A percentile compares a stretch with the other conserved stretches of the same genome.
Conservation (phyloP, 2,888 invertebrate genomes). For the Nomada fucata region DNA sequence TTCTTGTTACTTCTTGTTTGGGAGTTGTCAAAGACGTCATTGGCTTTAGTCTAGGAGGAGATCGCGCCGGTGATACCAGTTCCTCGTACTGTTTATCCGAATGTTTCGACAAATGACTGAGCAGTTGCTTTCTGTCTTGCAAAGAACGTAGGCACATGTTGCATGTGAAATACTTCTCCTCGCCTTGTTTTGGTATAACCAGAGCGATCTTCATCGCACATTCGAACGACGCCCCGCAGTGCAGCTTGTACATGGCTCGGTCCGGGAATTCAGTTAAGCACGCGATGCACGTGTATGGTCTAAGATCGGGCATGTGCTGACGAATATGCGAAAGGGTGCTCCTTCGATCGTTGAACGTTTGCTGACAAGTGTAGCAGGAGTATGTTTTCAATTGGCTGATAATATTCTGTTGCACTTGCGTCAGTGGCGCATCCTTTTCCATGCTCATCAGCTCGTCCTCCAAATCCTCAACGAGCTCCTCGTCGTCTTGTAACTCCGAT, state of each 20-base stretch:
- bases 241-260: slow-evolving; percentile 79
- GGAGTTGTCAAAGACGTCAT: slow-evolving; percentile 49
- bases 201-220: slow-evolving; percentile 86
- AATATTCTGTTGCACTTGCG: slow-evolving; percentile 81
- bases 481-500: slow-evolving; percentile 46
- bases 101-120: slow-evolving; percentile 78
- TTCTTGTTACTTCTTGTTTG: slow-evolving; percentile 12
- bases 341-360: slow-evolving; percentile 78
- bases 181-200: slow-evolving; percentile 79
- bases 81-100: slow-evolving; percentile 78
- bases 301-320: slow-evolving; percentile 81
- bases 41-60: slow-evolving; percentile 72
- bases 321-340: slow-evolving; percentile 81
- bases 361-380: slow-evolving; percentile 80
- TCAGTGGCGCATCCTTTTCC: slow-evolving; percentile 78
- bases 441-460: slow-evolving; percentile 77
- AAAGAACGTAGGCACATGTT: slow-evolving; percentile 82
- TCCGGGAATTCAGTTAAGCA: slow-evolving; percentile 81
- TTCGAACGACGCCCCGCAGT: slow-evolving; percentile 83
- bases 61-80: slow-evolving; percentile 64
- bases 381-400: slow-evolving; percentile 82
- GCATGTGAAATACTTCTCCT: slow-evolving; percentile 82
- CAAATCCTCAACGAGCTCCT: slow-evolving; percentile 68
- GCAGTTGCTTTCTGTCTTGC: slow-evolving; percentile 77
- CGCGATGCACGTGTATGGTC: slow-evolving; percentile 81